These are phyloP conservation scores for Mythimna impura DNA, from an alignment of 2,888 invertebrate species.

Conservation along the genomic window DNA sequence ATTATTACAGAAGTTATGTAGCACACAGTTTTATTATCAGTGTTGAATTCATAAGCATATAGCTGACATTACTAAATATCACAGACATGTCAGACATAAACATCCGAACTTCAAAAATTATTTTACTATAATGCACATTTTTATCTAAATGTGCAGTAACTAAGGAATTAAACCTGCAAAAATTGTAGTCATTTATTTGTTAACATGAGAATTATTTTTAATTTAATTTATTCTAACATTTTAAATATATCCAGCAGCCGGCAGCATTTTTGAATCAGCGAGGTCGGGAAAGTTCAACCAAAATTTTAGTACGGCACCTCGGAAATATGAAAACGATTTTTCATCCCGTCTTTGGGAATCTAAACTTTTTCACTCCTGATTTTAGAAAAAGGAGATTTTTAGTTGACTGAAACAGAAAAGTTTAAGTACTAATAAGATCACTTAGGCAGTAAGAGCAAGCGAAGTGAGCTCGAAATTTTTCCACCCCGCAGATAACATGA, in stretches of 20 bases:
- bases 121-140: conserved; percentile 31
- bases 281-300: neutral
- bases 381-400: neutral
- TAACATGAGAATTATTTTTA: neutral
- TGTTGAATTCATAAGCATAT: neutral
- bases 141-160: conserved; percentile 11
- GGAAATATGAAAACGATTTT: no score
- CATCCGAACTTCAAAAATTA: conserved; percentile 33
- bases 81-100: conserved; percentile 52
- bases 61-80: conserved; percentile 1
- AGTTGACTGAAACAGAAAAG: neutral
- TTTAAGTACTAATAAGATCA: neutral
- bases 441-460: neutral
- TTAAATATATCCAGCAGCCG: neutral
- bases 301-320: neutral
- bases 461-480: neutral
- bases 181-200: conserved; percentile 7
- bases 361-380: neutral
- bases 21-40: neutral
- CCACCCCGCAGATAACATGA: neutral
- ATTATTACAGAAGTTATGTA: conserved; percentile 7
- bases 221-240: neutral
- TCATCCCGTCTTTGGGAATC: neutral
- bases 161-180: conserved; percentile 12
- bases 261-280: neutral